phyloP scores from a whole-genome alignment of 2,888 invertebrate species.

The Drosophila anomelani region DNA sequence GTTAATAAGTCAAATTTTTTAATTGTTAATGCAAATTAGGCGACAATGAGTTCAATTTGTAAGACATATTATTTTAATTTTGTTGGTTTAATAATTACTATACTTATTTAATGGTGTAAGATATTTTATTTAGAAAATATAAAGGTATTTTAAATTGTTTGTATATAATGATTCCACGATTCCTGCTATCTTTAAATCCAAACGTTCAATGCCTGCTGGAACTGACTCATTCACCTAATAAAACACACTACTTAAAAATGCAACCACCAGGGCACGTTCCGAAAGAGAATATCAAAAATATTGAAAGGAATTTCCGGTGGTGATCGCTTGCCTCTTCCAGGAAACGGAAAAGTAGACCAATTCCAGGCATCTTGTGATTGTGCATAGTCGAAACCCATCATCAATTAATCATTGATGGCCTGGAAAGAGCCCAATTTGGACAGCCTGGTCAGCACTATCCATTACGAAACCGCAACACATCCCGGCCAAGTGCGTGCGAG shows the following conservation, averaged over 20 bases:
- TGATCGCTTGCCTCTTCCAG: not conserved
- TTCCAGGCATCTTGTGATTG: not conserved
- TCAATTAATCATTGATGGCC: conserved; percentile 26
- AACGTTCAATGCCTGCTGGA: not conserved
- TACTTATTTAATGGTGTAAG: too few relatives aligned
- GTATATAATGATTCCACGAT: too few relatives aligned
- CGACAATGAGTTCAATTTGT: too few relatives aligned
- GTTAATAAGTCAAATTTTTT: too few relatives aligned
- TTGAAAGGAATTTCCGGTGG: conserved; percentile 2
- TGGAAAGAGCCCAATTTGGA: conserved; percentile 8
- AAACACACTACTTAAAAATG: not conserved
- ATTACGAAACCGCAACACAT: conserved; percentile 32
- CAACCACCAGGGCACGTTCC: conserved; percentile 9
- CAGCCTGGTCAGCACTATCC: conserved; percentile 33
- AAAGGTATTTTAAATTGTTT: too few relatives aligned
- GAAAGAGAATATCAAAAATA: not conserved
- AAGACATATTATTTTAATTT: too few relatives aligned
- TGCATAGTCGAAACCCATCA: not conserved
- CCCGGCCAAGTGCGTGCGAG: conserved; percentile 20
- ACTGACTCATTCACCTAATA: conserved; percentile 1
- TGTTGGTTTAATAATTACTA: too few relatives aligned
- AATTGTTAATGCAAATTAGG: too few relatives aligned
- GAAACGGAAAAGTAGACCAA: not conserved
- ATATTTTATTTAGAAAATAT: too few relatives aligned
- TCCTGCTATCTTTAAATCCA: not conserved